phyloP scores from a whole-genome alignment of 2,888 invertebrate species.

The Cerceris ruficornis region DNA sequence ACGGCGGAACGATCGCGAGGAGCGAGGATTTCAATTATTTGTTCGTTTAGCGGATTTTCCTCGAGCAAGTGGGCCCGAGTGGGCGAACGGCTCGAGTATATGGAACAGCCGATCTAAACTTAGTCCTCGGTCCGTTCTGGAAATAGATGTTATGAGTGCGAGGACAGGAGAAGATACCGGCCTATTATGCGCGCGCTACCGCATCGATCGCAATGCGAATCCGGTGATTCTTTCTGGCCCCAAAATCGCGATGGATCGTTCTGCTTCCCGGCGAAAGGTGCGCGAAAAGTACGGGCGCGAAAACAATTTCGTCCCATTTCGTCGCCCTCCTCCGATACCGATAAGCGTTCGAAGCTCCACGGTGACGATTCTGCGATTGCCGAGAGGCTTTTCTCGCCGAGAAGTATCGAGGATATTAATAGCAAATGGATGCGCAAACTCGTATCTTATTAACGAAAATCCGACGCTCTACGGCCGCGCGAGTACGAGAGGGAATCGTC shows the following conservation, averaged over 20 bases:
- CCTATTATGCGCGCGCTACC: constrained; percentile 63
- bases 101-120: constrained; percentile 81
- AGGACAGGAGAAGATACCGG: constrained; percentile 80
- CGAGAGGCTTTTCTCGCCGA: not conserved
- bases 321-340: too few species aligned
- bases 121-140: constrained; percentile 80
- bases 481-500: constrained; percentile 14
- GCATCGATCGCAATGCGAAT: constrained; percentile 22
- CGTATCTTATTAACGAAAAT: constrained; percentile 33
- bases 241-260: too few species aligned
- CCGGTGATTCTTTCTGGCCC: not conserved
- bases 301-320: too few species aligned
- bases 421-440: too few species aligned
- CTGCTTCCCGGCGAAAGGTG: too few species aligned
- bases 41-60: constrained; percentile 73
- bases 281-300: too few species aligned
- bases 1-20: not conserved
- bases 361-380: too few species aligned
- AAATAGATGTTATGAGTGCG: constrained; percentile 82
- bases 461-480: not conserved
- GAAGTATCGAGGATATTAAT: not conserved
- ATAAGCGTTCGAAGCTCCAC: too few species aligned
- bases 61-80: constrained; percentile 70
- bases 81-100: constrained; percentile 78
- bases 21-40: constrained; percentile 58